Conservation (phyloP, 2,113 vertebrate genomes). For the Chaetorhynchus papuensis region DNA sequence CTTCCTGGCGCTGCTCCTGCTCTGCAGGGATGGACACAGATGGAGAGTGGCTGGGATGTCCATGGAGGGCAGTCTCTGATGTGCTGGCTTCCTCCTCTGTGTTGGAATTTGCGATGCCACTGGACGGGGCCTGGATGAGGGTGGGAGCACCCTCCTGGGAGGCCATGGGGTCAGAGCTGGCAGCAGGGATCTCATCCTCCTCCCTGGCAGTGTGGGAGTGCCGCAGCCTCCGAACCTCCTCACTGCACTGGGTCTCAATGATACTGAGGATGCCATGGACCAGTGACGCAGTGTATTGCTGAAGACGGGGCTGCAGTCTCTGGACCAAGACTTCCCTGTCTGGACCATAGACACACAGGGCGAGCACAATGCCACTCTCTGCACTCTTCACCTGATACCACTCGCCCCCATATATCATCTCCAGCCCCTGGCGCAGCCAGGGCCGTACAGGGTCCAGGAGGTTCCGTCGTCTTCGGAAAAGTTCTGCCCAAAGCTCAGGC, state of each 20-base stretch:
- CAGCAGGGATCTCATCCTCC: not conserved
- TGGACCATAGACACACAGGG: not conserved
- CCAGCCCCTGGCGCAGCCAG: not conserved
- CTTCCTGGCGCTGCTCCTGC: not conserved
- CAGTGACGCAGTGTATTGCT: not conserved
- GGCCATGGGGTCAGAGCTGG: not conserved
- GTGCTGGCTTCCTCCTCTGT: fast-evolving
- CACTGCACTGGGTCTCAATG: not conserved
- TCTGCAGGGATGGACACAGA: not conserved
- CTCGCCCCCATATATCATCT: not conserved
- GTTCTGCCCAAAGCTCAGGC: not conserved
- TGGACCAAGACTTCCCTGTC: not conserved
- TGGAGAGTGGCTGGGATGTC: no score
- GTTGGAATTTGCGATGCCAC: not conserved
- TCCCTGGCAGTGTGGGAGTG: not conserved
- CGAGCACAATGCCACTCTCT: fast-evolving
- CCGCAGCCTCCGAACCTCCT: not conserved
- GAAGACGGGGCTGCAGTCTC: not conserved
- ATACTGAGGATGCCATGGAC: not conserved
- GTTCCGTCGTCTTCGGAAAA: not conserved
- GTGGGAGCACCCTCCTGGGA: not conserved
- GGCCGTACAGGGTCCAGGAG: not conserved
- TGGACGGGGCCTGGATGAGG: not conserved
- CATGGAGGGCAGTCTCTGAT: fast-evolving
- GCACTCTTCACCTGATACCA: not conserved